These are phyloP conservation scores for Punctoribates punctum DNA, from an alignment of 2,888 invertebrate genomes.

Conservation along the genomic window DNA sequence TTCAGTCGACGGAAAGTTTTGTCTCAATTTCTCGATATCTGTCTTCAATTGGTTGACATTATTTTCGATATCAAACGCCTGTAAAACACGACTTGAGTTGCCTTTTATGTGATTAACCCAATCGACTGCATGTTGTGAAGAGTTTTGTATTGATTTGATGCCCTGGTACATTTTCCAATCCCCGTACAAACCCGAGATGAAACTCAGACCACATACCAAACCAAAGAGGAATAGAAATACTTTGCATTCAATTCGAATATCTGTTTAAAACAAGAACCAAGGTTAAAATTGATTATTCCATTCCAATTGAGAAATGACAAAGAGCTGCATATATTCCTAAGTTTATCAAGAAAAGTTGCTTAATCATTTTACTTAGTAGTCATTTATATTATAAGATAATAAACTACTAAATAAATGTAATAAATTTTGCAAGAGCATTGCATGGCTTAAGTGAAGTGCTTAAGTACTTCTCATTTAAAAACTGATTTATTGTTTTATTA, in stretches of 20 bases:
- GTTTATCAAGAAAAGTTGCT: too few species aligned
- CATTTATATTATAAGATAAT: too few species aligned
- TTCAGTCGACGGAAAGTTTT: neutral
- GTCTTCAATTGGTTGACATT: neutral
- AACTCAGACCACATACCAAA: neutral
- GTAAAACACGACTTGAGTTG: neutral
- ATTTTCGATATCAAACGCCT: neutral
- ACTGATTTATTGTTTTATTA: too few species aligned
- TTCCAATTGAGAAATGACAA: neutral
- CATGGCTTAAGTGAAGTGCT: too few species aligned
- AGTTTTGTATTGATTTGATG: neutral
- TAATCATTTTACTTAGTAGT: too few species aligned
- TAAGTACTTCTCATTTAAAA: too few species aligned
- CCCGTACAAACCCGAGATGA: conserved; percentile 1
- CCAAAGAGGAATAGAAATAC: conserved; percentile 20
- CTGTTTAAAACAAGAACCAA: neutral
- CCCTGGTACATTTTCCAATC: neutral
- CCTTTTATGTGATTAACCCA: neutral
- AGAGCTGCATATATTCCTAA: neutral
- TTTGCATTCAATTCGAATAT: conserved; percentile 1
- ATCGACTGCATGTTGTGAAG: neutral
- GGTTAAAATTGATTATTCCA: neutral
- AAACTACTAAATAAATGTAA: too few species aligned
- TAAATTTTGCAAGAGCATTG: too few species aligned
- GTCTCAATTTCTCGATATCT: neutral